Evolutionary conservation across 2,797 vertebrate species (phyloP).

Genomic region (Miichthys miiuy): DNA sequence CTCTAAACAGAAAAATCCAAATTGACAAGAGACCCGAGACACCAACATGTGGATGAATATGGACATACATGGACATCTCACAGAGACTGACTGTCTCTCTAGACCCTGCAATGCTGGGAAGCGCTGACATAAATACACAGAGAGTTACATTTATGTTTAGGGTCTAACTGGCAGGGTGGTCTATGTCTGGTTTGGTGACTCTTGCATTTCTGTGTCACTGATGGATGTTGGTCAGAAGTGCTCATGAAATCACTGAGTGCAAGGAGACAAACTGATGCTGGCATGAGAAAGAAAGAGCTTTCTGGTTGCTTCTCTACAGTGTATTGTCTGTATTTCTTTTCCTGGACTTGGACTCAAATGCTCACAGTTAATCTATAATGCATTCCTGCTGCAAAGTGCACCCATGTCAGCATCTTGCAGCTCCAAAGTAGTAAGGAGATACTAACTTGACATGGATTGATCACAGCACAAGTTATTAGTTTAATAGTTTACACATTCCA

Average conservation of each 20-base stretch:
- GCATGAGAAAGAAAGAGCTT: conserved; percentile 1
- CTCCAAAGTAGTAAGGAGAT: not conserved
- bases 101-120: not conserved
- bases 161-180: conserved; percentile 29
- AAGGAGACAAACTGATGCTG: not conserved
- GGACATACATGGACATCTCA: conserved; percentile 4
- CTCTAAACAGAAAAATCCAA: too few species aligned
- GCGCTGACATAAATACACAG: not conserved
- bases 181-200: conserved; percentile 16
- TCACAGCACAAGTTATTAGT: not conserved
- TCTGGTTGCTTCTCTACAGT: not conserved
- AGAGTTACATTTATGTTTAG: conserved; percentile 21
- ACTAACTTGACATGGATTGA: not conserved
- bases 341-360: not conserved
- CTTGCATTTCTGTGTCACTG: conserved; percentile 27
- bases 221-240: conserved; percentile 23
- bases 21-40: too few species aligned
- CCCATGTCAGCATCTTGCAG: not conserved
- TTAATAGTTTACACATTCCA: conserved; percentile 1
- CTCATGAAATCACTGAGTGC: conserved; percentile 9
- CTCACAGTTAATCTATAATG: not conserved
- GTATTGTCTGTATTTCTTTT: not conserved
- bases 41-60: conserved; percentile 4
- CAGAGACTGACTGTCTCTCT: not conserved
- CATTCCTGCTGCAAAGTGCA: not conserved